phyloP scores from a whole-genome alignment of 2,113 vertebrate species.

The Hassar affinis region DNA sequence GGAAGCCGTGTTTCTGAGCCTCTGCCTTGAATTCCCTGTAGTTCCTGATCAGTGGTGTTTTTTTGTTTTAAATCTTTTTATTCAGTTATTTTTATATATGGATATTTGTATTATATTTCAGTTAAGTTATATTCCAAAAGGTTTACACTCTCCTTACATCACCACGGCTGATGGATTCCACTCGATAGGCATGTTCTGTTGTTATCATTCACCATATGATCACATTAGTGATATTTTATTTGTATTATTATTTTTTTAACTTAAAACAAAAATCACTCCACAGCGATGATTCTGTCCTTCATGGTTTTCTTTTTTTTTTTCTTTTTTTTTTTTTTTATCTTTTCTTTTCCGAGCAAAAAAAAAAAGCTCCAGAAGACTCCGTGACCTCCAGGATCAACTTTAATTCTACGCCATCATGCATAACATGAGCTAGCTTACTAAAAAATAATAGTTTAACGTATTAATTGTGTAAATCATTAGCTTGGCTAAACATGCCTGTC shows the following conservation, averaged over 20 bases:
- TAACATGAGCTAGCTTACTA: background rate
- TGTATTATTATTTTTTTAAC: background rate
- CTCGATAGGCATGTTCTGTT: background rate
- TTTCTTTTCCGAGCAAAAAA: background rate
- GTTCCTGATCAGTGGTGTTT: constrained; percentile 1
- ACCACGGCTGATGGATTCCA: background rate
- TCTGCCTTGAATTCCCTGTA: constrained; percentile 7
- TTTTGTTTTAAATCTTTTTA: background rate
- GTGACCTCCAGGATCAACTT: background rate
- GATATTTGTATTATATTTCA: background rate
- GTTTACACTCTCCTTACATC: constrained; percentile 17
- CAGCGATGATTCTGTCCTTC: background rate
- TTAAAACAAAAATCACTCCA: background rate
- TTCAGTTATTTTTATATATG: background rate
- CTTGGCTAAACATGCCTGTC: background rate
- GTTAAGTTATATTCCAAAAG: constrained; percentile 17
- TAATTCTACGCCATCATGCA: no score
- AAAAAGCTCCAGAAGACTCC: background rate
- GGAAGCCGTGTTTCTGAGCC: constrained; percentile 21
- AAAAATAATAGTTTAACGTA: background rate
- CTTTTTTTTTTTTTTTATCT: background rate
- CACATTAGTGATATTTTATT: background rate
- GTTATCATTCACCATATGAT: background rate
- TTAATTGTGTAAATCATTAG: background rate
- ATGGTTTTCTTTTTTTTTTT: background rate